These are phyloP conservation scores for Eurypyga helias DNA, from an alignment of 2,113 vertebrate species.

Conservation along the genomic window DNA sequence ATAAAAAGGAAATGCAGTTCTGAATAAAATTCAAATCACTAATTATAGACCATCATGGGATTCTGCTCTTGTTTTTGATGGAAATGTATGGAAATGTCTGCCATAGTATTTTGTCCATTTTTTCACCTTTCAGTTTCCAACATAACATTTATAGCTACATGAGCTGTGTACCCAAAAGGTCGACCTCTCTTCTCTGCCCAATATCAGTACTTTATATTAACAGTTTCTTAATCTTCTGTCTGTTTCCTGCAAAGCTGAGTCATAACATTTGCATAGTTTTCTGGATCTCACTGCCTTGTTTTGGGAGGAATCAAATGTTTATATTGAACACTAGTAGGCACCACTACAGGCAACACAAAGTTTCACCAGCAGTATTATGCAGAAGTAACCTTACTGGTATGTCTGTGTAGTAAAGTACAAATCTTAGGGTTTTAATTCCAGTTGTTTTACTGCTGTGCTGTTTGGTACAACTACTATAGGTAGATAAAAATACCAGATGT, in stretches of 20 bases:
- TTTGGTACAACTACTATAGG: neutral
- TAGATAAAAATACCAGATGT: neutral
- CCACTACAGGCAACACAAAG: neutral
- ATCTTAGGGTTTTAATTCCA: neutral
- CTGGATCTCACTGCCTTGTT: neutral
- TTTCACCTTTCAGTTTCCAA: neutral
- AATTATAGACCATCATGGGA: neutral
- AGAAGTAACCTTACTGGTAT: neutral
- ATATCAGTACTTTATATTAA: neutral
- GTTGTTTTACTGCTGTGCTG: neutral
- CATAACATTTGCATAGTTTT: neutral
- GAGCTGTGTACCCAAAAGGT: neutral
- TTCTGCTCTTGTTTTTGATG: neutral
- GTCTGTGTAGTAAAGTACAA: neutral
- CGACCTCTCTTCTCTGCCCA: neutral
- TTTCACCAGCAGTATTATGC: neutral
- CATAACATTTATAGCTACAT: neutral
- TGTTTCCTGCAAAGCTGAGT: neutral
- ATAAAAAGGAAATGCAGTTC: neutral
- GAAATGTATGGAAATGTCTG: neutral
- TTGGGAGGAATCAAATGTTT: neutral
- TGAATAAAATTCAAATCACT: neutral
- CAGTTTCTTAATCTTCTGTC: neutral
- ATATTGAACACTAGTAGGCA: neutral
- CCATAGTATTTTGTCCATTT: neutral